Base-by-base conservation (phyloP, 1,140 invertebrate genomes). In the Drosophila persimilis region DNA sequence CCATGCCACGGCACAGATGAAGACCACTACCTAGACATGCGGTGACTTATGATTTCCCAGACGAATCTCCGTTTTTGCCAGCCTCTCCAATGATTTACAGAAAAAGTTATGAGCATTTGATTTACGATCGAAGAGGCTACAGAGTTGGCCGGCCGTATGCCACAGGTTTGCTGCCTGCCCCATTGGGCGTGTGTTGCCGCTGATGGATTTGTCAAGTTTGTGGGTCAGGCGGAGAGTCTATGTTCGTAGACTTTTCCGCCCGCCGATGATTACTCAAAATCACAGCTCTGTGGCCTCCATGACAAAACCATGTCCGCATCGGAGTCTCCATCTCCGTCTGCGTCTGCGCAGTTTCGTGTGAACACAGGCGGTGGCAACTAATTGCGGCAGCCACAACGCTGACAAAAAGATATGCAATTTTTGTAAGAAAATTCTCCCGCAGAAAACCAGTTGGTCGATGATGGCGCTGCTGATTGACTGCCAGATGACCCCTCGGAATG, bases 31-130 rank as follows among this genome's bases (percentile, higher is more conserved):
- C 78, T 78, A 88, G 81, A 86, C 81, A 88, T 88, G 81, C 59
- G 65, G 81, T 86, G 81, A 86, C 83, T 88, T 86, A 88, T 86
- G 81, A 88, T 86, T 86, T 88, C 76, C 66, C 73, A 75, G 73
- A 47, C 56, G 72, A 75, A 74, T 75, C 72, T 65, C 6, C 51
- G 29, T 29, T 29, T 44, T 43, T 39, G 13, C 31, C 35, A 47
- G 43, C 17, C 41, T 31, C 35, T 35, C 62, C 71, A 69, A 70
- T 80, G 76, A 78, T 77, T 77, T 77, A 77, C 76, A 74, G 55
- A 83, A 84, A 84, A 84, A 80, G 73, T 85, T 85, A 85, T 80
- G 77, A 85, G 83, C 81, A 70, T 85, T 85, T 85, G 81, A 86
- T 85, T 85, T 85, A 85, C 81, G 81, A 86, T 85, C 63, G 55